These are phyloP conservation scores for Calephelis virginiensis DNA, from an alignment of 1,140 invertebrate species.

Conservation along the genomic window DNA sequence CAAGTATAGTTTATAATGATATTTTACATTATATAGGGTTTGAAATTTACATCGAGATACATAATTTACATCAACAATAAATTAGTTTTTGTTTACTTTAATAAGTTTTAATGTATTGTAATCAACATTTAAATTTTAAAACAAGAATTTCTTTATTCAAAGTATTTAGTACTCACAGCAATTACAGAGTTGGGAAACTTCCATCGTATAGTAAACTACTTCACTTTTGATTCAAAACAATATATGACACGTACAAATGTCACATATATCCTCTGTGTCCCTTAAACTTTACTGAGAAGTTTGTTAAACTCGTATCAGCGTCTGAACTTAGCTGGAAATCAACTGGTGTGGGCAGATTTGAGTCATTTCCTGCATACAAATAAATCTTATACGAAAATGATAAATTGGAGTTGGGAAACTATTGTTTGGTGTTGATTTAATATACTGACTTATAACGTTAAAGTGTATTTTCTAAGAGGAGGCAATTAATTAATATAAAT, in stretches of 20 bases:
- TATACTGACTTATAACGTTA: neutral
- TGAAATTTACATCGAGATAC: too few species aligned
- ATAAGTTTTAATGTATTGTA: too few species aligned
- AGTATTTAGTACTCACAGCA: too few species aligned
- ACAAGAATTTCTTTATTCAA: too few species aligned
- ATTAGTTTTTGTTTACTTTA: too few species aligned
- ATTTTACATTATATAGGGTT: neutral
- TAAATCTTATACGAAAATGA: neutral
- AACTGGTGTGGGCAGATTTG: conserved; percentile 12
- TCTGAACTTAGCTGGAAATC: conserved; percentile 5
- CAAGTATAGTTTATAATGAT: neutral
- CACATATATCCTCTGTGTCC: neutral
- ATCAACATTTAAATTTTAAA: too few species aligned
- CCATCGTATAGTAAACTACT: too few species aligned
- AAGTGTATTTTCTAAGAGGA: too few species aligned
- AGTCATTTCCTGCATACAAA: conserved; percentile 8
- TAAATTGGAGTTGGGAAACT: conserved; percentile 4
- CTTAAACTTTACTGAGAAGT: neutral
- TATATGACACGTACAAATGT: neutral
- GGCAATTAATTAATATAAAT: too few species aligned
- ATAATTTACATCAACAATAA: too few species aligned
- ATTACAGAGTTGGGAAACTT: too few species aligned
- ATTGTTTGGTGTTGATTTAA: conserved; percentile 5
- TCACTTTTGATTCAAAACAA: neutral
- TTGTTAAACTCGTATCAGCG: conserved; percentile 1